Conservation (phyloP, 2,113 vertebrate species). For the Ceyx cyanopectus region DNA sequence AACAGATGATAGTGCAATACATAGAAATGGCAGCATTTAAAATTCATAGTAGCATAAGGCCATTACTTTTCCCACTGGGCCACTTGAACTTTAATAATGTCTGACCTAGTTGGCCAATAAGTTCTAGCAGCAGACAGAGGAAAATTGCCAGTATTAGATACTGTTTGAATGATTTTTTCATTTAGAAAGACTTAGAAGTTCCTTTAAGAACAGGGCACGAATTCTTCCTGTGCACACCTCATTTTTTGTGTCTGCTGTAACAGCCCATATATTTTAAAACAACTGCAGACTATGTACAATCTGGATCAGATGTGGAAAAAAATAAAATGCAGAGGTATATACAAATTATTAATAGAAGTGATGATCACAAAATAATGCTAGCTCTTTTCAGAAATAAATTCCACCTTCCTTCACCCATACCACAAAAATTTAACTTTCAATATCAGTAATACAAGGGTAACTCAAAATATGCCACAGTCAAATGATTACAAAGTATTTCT, state of each 20-base stretch:
- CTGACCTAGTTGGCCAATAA: conserved; percentile 80
- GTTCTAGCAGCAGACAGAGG: conserved; percentile 77
- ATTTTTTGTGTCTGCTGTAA: conserved; percentile 58
- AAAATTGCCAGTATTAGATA: conserved; percentile 77
- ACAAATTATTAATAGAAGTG: conserved; percentile 13
- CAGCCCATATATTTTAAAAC: conserved; percentile 14
- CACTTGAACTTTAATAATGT: conserved; percentile 82
- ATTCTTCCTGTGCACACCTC: conserved; percentile 58
- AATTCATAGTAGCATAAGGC: conserved; percentile 80
- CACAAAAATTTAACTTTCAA: background rate
- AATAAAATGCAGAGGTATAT: background rate
- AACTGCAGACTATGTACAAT: background rate
- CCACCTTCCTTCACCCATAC: background rate
- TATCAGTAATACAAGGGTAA: background rate
- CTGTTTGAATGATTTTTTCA: conserved; percentile 77
- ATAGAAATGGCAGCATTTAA: conserved; percentile 80
- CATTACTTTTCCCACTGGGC: conserved; percentile 78
- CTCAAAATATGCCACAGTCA: background rate
- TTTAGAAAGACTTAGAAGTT: conserved; percentile 76
- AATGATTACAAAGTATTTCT: background rate
- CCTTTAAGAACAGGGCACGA: conserved; percentile 70
- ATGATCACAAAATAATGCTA: background rate
- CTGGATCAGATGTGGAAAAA: conserved; percentile 3
- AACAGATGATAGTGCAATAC: conserved; percentile 77
- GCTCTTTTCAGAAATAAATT: background rate